Base-by-base conservation (phyloP, 2,113 vertebrate species). In the Eublepharis macularius region DNA sequence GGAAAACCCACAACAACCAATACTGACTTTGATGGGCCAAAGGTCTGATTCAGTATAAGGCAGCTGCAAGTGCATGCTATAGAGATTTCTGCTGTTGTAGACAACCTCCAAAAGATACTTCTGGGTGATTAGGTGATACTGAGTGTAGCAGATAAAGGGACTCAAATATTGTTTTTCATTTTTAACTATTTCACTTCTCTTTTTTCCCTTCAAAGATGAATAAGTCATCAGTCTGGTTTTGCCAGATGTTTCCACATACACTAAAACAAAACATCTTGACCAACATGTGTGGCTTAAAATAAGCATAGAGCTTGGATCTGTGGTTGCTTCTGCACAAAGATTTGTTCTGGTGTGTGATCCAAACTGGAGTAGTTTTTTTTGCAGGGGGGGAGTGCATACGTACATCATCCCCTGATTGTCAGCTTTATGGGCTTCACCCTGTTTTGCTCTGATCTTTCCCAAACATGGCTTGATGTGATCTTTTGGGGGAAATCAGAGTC, bases 181-280 rank as follows among this genome's bases (percentile, higher is more conserved):
- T 19, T 78, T 29, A 76, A 24, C 14, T 86, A 43, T 32, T 32
- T 39, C 81, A 1, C 29, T 83, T 83, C 70, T 85, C 26, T 65
- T 13, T 54, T 79, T 80, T 68, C 36, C 60, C 24, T 19, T 87
- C 24, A 76, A 21, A 63, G 85, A 32, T 36, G 0, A 0, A 5
- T 54, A 70, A 69, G 66, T 24, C 47, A 34, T 63, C 4, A 39
- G 10, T 90, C 85, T 86, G 78, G 85, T 49, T 93, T 86, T 75
- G 39, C 86, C 88, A 93, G 92, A 86, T 94, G 92, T 85, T 93
- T 94, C 92, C 90, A 90, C 45, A 51, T 9, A 70, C 36, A 36
- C 16, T 34, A 49, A 69, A 80, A n/a, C 36, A 80, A 54, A 76
- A 29, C 17, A 41, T 43, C 32, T 49, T 68, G 21, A 70, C n/a